Conservation (phyloP, 2,113 vertebrate genomes). For the Gallinago undulata region DNA sequence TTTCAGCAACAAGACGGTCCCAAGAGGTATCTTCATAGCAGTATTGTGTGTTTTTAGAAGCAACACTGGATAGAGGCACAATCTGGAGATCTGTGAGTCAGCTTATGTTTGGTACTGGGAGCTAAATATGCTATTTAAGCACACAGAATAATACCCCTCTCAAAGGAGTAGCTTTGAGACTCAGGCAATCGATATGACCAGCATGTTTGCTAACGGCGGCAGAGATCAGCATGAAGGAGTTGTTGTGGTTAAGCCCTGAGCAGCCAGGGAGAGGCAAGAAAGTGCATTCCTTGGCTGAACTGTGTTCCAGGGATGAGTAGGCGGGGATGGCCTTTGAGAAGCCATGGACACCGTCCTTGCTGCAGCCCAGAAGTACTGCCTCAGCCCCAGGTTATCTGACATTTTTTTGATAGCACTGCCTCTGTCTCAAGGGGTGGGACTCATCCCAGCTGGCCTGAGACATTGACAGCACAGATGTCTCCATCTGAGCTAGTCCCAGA, state of each 20-base stretch:
- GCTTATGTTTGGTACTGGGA: background rate
- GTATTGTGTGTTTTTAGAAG: background rate
- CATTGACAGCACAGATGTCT: background rate
- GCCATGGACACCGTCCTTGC: background rate
- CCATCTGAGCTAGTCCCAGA: background rate
- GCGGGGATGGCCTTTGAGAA: background rate
- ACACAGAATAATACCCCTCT: background rate
- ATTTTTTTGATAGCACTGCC: background rate
- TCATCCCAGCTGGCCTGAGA: background rate
- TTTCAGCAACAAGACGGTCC: background rate
- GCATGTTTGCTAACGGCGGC: background rate
- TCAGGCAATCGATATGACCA: background rate
- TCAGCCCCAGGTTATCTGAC: background rate
- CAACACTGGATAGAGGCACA: background rate
- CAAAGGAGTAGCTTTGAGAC: background rate
- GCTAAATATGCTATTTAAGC: background rate
- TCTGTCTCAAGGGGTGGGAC: background rate
- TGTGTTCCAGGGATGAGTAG: background rate
- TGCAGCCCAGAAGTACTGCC: background rate
- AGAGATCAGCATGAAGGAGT: background rate
- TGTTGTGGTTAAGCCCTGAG: background rate
- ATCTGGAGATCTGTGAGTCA: conserved; percentile 9
- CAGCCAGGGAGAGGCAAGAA: background rate
- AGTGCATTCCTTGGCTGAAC: background rate
- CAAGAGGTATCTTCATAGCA: background rate